Evolutionary conservation across 1,140 invertebrate species (phyloP).

Genomic region (Eumaeus atala): DNA sequence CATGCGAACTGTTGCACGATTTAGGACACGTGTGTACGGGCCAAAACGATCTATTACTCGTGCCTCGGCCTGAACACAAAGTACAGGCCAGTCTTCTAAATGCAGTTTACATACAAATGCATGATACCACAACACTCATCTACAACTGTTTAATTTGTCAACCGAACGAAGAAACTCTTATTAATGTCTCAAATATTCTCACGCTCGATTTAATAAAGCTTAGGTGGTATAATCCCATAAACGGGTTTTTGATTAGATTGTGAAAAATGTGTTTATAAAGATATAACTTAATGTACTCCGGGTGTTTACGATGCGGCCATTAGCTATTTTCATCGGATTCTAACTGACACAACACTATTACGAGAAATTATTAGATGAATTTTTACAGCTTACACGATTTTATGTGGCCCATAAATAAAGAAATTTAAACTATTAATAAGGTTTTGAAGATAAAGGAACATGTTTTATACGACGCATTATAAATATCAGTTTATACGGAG

Average conservation of each 20-base stretch:
- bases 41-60: too few relatives aligned
- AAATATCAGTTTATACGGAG: too few relatives aligned
- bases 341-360: conserved; percentile 2
- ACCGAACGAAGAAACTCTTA: not conserved
- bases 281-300: not conserved
- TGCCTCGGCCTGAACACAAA: too few relatives aligned
- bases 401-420: not conserved
- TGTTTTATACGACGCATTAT: too few relatives aligned
- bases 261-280: conserved; percentile 3
- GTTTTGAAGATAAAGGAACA: too few relatives aligned
- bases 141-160: conserved; percentile 5
- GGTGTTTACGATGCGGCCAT: not conserved
- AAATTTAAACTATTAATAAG: not conserved
- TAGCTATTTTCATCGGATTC: not conserved
- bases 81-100: too few relatives aligned
- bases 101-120: too few relatives aligned
- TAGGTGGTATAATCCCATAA: conserved; percentile 3
- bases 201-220: not conserved
- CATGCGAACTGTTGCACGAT: too few relatives aligned
- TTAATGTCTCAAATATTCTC: conserved; percentile 6
- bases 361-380: not conserved
- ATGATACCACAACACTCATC: too few relatives aligned
- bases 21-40: too few relatives aligned
- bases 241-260: conserved; percentile 2
- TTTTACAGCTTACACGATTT: conserved; percentile 7